A percentile compares a stretch with the other conserved stretches of the same genome.
Conservation (phyloP, 2,888 invertebrate genomes). For the Germaria angustata region DNA sequence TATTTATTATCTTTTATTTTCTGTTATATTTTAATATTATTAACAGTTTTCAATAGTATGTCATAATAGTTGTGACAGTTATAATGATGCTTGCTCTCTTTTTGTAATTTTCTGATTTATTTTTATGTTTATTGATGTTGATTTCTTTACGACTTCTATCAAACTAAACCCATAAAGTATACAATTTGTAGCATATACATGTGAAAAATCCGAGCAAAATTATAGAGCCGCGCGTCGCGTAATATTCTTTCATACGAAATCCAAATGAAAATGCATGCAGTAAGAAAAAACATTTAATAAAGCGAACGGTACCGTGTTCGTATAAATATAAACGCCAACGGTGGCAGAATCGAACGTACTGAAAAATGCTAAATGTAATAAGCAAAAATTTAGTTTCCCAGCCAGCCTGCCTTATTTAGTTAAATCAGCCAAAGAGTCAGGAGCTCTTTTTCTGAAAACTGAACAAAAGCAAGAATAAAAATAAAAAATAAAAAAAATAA, state of each 20-base stretch:
- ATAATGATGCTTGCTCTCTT: constrained; percentile 1
- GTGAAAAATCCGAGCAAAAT: constrained; percentile 80
- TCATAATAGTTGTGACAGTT: constrained; percentile 1
- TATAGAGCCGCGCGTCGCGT: constrained; percentile 60
- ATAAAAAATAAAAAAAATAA: background rate
- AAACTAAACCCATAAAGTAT: constrained; percentile 81
- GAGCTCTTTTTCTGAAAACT: constrained; percentile 47
- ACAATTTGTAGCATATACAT: constrained; percentile 81
- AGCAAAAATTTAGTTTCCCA: constrained; percentile 50
- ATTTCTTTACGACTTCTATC: constrained; percentile 81
- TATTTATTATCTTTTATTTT: constrained; percentile 1
- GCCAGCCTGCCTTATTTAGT: constrained; percentile 17
- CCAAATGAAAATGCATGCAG: constrained; percentile 55
- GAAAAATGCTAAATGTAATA: constrained; percentile 52
- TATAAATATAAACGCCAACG: constrained; percentile 42
- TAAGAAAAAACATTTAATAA: constrained; percentile 53
- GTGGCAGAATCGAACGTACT: constrained; percentile 54
- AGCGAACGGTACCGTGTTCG: constrained; percentile 53
- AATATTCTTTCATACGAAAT: constrained; percentile 59
- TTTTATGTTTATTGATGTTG: constrained; percentile 77
- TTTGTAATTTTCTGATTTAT: constrained; percentile 45
- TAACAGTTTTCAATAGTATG: too few species aligned
- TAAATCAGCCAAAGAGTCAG: constrained; percentile 55
- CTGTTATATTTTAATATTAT: background rate
- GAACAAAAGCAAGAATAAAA: constrained; percentile 38